Base-by-base conservation (phyloP, 2,113 vertebrate genomes). In the Callorhinus ursinus region DNA sequence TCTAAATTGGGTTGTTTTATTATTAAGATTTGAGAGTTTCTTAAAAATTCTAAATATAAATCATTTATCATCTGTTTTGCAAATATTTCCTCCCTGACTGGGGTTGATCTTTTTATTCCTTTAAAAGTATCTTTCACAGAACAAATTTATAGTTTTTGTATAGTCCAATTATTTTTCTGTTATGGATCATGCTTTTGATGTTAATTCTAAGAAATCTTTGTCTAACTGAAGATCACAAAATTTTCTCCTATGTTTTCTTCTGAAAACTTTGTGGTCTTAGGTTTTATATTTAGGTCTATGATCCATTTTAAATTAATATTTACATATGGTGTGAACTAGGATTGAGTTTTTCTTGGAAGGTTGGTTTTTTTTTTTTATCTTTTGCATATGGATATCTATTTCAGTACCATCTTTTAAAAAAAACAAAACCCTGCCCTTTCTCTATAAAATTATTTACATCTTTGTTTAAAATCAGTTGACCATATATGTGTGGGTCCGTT, bases 221-320 rank as follows among this genome's bases (percentile, higher is more conserved):
- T 82, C 22, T 57, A 55, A 59, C 18, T 93, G 13, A 83, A 39
- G 18, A 5, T 65, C 15, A 77, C 12, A 59, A 77, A 57, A 39
- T 51, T 49, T 59, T 84, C n/a, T 74, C 46, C 36, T 46, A 7
- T 77, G 39, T 59, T 85, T 69, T 69, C 19, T 91, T 72, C 19
- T 51, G 19, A 76, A 95, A 26, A 14, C 59, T 88, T 88, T 42
- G 69, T 88, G 24, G 49, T 21, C 18, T 59, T 86, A 76, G 24
- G 33, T 42, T 89, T 96, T 82, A 77, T 74, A 24, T 59, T 89
- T 93, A 65, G 9, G 5, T 39, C 2, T 89, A 21, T 90, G 21
- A 39, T 90, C 16, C 36, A 90, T 90, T 84, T 95, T 36, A 65
- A 85, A 46, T 46, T 57, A 36, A 77, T 95, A 57, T 57, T 95